Conservation (phyloP, 2,797 vertebrate genomes). For the Arrhamphus sclerolepis region DNA sequence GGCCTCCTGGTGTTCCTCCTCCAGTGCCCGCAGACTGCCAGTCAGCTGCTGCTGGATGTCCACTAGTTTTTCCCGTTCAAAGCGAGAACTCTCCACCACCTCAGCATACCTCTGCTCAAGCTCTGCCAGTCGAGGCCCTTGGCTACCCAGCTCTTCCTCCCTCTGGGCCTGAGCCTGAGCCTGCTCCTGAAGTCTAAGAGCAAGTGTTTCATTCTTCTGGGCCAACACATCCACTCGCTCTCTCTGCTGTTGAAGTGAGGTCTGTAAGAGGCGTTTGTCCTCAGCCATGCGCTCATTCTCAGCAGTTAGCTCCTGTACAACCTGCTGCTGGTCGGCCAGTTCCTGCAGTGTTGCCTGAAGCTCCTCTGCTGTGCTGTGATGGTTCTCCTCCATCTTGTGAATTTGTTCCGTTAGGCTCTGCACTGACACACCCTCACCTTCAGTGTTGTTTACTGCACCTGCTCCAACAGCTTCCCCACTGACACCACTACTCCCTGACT, state of each 20-base stretch:
- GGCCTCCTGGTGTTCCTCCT: slow-evolving; percentile 89
- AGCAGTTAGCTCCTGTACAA: slow-evolving; percentile 93
- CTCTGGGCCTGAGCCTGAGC: slow-evolving; percentile 83
- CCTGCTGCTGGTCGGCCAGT: slow-evolving; percentile 93
- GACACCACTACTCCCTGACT: slow-evolving; percentile 81
- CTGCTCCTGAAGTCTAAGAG: slow-evolving; percentile 85
- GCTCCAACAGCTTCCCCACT: slow-evolving; percentile 39
- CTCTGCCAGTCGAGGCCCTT: slow-evolving; percentile 83
- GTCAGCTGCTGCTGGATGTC: slow-evolving; percentile 96
- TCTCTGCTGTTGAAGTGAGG: slow-evolving; percentile 90
- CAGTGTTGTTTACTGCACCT: slow-evolving; percentile 60
- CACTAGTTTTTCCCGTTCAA: slow-evolving; percentile 94
- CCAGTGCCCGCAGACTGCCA: slow-evolving; percentile 87
- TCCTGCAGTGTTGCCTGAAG: slow-evolving; percentile 97
- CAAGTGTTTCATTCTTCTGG: slow-evolving; percentile 90
- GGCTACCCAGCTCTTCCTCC: slow-evolving; percentile 77
- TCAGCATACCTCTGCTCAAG: slow-evolving; percentile 90
- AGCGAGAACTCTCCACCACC: slow-evolving; percentile 89
- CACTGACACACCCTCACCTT: slow-evolving; percentile 83
- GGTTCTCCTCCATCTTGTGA: slow-evolving; percentile 96
- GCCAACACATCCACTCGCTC: slow-evolving; percentile 88
- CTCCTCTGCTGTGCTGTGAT: slow-evolving; percentile 95
- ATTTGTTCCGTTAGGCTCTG: slow-evolving; percentile 90
- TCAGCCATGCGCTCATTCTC: slow-evolving; percentile 92
- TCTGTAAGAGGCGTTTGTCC: slow-evolving; percentile 92